phyloP scores from a whole-genome alignment of 2,113 vertebrate genomes.

The Emberiza fucata region DNA sequence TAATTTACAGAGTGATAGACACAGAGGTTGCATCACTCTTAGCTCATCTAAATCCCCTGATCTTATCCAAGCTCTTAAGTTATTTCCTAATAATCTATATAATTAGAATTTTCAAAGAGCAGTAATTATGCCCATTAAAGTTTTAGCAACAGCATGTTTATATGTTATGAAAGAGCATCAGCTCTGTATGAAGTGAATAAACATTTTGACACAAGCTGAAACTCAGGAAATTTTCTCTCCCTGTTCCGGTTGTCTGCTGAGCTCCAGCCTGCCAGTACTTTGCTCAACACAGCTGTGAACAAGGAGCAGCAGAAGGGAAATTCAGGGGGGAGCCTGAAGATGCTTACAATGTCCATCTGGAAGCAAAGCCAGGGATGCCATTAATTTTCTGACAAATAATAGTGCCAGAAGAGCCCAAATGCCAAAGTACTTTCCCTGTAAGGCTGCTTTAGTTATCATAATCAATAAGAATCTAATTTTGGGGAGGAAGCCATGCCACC shows the following conservation, averaged over 20 bases:
- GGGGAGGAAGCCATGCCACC: background rate
- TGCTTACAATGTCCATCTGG: background rate
- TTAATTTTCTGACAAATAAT: background rate
- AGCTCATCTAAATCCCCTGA: slow-evolving; percentile 10
- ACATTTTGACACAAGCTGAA: background rate
- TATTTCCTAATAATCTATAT: slow-evolving; percentile 39
- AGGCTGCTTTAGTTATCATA: background rate
- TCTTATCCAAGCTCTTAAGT: slow-evolving; percentile 12
- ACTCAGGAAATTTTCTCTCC: background rate
- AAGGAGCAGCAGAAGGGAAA: background rate
- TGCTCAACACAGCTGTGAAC: background rate
- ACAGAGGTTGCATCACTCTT: background rate
- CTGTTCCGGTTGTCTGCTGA: background rate
- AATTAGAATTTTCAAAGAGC: slow-evolving; percentile 30
- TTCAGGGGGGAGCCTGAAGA: background rate
- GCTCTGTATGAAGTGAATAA: background rate
- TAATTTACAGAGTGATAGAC: background rate
- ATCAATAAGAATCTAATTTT: background rate
- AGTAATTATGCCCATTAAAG: background rate
- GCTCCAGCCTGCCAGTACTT: background rate
- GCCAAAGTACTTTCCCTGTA: background rate
- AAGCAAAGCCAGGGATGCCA: background rate
- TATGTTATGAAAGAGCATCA: background rate
- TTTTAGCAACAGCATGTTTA: slow-evolving; percentile 32
- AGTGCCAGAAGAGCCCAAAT: background rate